Evolutionary conservation across 2,113 vertebrate species (phyloP).

Genomic region (Eptesicus fuscus): DNA sequence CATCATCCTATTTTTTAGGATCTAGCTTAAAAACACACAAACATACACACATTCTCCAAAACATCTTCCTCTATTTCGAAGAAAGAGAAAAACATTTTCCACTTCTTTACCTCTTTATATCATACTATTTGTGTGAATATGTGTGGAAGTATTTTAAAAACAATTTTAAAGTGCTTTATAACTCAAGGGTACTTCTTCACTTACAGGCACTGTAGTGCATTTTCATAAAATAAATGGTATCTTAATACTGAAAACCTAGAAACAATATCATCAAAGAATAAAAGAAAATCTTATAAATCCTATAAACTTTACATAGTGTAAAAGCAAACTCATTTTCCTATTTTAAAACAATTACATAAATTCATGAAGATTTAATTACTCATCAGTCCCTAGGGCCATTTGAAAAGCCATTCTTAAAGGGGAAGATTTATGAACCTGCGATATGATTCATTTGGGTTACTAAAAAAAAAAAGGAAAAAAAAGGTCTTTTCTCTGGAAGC

Average conservation of each 20-base stretch:
- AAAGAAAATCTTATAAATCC: background rate
- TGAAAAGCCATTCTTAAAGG: background rate
- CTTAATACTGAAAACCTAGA: background rate
- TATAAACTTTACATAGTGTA: background rate
- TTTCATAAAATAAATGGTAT: background rate
- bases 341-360: background rate
- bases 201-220: background rate
- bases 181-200: background rate
- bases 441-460: background rate
- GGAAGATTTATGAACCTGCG: background rate
- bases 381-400: background rate
- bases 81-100: background rate
- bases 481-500: background rate
- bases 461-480: background rate
- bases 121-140: background rate
- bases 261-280: background rate
- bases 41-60: background rate
- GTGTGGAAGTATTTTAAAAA: background rate
- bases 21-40: background rate
- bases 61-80: background rate
- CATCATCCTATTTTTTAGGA: background rate
- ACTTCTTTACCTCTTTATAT: background rate
- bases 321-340: background rate
- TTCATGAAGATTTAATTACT: background rate
- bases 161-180: background rate